Evolutionary conservation across 2,888 invertebrate genomes (phyloP), one percentile per base, ranked within the genome.

Genomic region (Limnephilus marmoratus): DNA sequence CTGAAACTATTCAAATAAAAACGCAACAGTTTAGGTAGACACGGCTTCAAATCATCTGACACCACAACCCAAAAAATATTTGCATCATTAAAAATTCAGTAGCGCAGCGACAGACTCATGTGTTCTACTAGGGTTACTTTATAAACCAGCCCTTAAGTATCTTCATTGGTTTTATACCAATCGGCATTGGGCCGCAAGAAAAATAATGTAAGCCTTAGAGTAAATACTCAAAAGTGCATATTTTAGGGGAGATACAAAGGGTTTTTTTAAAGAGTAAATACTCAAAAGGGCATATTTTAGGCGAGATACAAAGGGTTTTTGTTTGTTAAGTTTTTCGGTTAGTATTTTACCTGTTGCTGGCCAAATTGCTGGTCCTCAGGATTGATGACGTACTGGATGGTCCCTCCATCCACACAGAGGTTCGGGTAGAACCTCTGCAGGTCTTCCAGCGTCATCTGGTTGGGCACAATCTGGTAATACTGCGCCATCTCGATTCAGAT

Each of bases 391-490:
- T 96, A 95, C 93, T 91, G 93, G 37, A 95, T 92, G 41, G 91
- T 91, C 15, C 93, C 90, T 0, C 93, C 95, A 95, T 96, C 96
- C 94, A 96, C 95, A 94, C 96, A 96, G 94, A 97, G 95, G 94
- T 97, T 97, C 93, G 97, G 96, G 95, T 97, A 97, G 94, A 97
- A 97, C 94, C 97, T 96, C 95, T 97, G 97, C 93, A 97, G 94
- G 94, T 97, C 97, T 94, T 97, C 97, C 94, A 96, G 94, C 93
- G 96, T 95, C 92, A 96, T 94, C 95, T 96, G 96, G 95, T 96
- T 96, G 95, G 96, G 96, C 95, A 97, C 96, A 94, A 97, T 97
- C 94, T 97, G 97, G 95, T 96, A 97, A 95, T 97, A 97, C 95
- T 97, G 97, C 95, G 97, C 97, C 97, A 97, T 97, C 68, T 68